Evolutionary conservation across 2,888 invertebrate species (phyloP).

Genomic region (Heliconius ethilla): DNA sequence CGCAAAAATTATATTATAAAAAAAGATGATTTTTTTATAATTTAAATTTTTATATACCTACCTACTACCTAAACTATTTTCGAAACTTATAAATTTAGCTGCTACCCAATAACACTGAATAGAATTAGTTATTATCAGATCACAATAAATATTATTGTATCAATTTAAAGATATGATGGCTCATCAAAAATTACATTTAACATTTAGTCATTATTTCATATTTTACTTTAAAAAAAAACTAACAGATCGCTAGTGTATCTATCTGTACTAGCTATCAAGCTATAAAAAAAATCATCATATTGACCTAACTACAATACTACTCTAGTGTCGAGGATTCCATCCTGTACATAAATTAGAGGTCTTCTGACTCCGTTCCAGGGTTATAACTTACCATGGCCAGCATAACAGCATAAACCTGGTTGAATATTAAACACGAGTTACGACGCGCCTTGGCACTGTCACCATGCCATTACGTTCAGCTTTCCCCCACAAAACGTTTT

Average conservation of each 20-base stretch:
- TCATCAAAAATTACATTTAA: no score
- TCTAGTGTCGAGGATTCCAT: neutral
- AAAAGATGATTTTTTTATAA: neutral
- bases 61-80: neutral
- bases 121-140: no score
- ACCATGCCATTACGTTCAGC: conserved; percentile 27
- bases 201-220: no score
- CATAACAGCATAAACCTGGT: conserved; percentile 30
- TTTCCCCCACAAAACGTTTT: conserved; percentile 16
- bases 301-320: neutral
- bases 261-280: no score
- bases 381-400: conserved; percentile 2
- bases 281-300: no score
- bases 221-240: no score
- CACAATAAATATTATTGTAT: no score
- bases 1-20: neutral
- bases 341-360: conserved; percentile 20
- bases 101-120: no score
- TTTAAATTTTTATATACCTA: neutral
- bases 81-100: neutral
- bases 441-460: conserved; percentile 33
- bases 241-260: no score
- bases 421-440: conserved; percentile 36
- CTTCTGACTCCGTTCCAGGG: conserved; percentile 21
- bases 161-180: no score